These are phyloP conservation scores for Bombyx mandarina DNA, from an alignment of 1,140 invertebrate species.

Conservation along the genomic window DNA sequence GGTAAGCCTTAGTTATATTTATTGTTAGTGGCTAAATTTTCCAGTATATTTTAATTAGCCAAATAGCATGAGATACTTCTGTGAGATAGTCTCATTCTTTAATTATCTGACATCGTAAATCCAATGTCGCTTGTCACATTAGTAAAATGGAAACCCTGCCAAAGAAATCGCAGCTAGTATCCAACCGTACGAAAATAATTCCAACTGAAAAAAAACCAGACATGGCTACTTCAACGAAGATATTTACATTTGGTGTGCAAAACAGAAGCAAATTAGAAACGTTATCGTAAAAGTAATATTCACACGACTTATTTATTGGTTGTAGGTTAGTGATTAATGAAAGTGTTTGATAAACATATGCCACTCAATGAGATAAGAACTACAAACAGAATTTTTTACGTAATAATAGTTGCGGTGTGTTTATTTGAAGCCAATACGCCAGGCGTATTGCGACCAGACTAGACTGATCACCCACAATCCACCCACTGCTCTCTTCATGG, in stretches of 20 bases:
- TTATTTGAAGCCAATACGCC: conserved; percentile 17
- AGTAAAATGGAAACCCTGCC: no score
- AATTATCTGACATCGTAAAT: no score
- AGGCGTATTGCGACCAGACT: conserved; percentile 21
- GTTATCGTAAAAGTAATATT: conserved; percentile 26
- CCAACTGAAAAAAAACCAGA: no score
- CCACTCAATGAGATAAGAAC: conserved; percentile 37
- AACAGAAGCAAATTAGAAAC: conserved; percentile 17
- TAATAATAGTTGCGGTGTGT: conserved; percentile 29
- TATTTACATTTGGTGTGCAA: conserved; percentile 6
- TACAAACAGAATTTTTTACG: conserved; percentile 37
- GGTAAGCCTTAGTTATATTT: no score
- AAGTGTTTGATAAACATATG: conserved; percentile 43
- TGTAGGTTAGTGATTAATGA: conserved; percentile 22
- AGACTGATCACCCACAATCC: conserved; percentile 2
- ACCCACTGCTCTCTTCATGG: conserved; percentile 22
- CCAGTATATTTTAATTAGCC: no score
- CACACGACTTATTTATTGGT: conserved; percentile 35
- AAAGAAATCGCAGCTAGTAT: no score
- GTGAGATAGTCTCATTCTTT: no score
- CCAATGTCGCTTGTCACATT: no score
- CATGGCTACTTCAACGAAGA: neutral
- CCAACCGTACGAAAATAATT: no score
- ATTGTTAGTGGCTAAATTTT: no score
- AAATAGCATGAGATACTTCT: no score